Evolutionary conservation across 1,140 invertebrate species (phyloP).

Genomic region (Ceratosolen solmsi): DNA sequence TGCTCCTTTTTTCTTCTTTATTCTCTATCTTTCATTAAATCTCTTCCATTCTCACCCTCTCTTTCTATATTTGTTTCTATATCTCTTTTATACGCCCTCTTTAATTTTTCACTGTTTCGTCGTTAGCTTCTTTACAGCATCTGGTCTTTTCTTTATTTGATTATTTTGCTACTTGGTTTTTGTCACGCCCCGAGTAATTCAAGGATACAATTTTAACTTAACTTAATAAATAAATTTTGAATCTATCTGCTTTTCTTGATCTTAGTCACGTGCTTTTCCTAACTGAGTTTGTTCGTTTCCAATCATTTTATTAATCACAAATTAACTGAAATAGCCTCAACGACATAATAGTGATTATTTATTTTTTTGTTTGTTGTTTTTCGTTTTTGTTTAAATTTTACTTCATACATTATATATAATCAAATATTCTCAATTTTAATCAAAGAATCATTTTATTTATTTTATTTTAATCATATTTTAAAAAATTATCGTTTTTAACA

Average conservation of each 20-base stretch:
- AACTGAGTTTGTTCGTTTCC: neutral
- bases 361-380: no score
- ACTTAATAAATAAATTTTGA: conserved; percentile 29
- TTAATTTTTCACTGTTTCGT: conserved; percentile 34
- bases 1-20: neutral
- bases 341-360: no score
- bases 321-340: no score
- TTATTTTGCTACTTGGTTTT: conserved; percentile 41
- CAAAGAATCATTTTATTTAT: no score
- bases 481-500: no score
- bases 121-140: conserved; percentile 5
- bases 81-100: neutral
- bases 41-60: neutral
- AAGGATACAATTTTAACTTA: neutral
- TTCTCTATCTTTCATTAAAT: neutral
- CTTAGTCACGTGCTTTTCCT: neutral
- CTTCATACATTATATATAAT: no score
- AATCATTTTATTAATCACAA: no score
- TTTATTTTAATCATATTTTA: no score
- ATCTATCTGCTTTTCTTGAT: neutral
- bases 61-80: neutral
- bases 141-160: conserved; percentile 44
- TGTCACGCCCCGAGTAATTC: neutral
- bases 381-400: no score
- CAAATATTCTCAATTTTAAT: no score